A percentile compares a stretch with the other conserved stretches of the same genome.
Evolutionary conservation across 2,113 vertebrate genomes (phyloP).

Genomic region (Lonchura striata): DNA sequence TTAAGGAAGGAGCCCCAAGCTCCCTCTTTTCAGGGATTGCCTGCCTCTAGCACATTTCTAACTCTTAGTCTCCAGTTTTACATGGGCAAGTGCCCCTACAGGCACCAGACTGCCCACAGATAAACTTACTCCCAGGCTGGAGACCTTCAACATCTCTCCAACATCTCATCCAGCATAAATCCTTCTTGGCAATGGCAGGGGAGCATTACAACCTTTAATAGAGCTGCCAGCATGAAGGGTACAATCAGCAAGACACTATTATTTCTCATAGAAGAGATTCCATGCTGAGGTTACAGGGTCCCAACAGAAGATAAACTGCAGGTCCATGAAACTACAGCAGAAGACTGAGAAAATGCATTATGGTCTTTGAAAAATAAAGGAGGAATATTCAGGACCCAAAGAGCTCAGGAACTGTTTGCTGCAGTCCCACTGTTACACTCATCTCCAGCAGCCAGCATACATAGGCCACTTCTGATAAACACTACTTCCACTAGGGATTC

Average conservation of each 20-base stretch:
- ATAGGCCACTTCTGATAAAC: not conserved
- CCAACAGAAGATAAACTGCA: not conserved
- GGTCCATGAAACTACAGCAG: not conserved
- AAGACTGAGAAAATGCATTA: not conserved
- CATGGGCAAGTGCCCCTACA: not conserved
- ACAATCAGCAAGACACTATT: not conserved
- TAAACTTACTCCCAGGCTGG: not conserved
- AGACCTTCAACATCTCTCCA: not conserved
- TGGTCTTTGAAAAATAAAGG: not conserved
- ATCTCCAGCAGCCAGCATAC: not conserved
- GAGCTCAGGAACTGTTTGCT: not conserved
- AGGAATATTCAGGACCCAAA: not conserved
- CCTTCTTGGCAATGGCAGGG: not conserved
- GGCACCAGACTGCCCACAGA: not conserved
- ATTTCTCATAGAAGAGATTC: not conserved
- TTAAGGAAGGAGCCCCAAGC: not conserved
- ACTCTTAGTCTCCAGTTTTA: not conserved
- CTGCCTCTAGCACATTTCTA: not conserved
- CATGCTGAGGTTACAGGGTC: not conserved
- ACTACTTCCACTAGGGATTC: not conserved
- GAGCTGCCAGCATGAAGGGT: not conserved
- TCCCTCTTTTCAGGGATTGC: not conserved
- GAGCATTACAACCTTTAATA: not conserved
- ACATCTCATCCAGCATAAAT: not conserved
- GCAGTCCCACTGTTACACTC: not conserved